Conservation (phyloP, 2,113 vertebrate genomes). For the Lethenteron reissneri region DNA sequence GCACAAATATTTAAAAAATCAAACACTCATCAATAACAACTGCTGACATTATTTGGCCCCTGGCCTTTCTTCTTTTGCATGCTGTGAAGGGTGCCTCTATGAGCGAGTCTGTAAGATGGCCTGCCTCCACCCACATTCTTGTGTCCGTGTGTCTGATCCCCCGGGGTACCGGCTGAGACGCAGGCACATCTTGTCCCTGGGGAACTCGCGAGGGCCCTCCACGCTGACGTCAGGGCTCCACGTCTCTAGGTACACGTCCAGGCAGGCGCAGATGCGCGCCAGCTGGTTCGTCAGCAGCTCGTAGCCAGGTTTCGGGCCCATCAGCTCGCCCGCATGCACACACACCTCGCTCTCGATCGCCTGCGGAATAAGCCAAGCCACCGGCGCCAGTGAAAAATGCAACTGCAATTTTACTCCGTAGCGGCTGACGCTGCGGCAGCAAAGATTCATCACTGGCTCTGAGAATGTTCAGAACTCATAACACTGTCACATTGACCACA, state of each 20-base stretch:
- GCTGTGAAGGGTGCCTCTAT: too few species aligned
- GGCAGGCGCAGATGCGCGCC: conserved; percentile 57
- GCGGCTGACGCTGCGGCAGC: too few species aligned
- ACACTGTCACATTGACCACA: too few species aligned
- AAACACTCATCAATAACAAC: neutral
- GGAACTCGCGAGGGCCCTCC: conserved; percentile 82
- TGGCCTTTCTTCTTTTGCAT: too few species aligned
- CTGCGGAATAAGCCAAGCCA: conserved; percentile 18
- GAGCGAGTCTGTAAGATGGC: neutral
- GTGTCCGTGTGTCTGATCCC: too few species aligned
- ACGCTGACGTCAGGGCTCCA: conserved; percentile 64
- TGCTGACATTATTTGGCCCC: neutral
- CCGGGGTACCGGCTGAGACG: conserved; percentile 53
- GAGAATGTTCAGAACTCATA: too few species aligned
- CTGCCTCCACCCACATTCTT: too few species aligned
- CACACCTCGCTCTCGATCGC: conserved; percentile 87
- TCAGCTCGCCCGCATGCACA: conserved; percentile 57
- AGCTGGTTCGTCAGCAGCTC: conserved; percentile 95
- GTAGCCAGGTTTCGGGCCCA: conserved; percentile 50
- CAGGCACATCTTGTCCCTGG: conserved; percentile 90
- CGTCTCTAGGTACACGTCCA: conserved; percentile 83
- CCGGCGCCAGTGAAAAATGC: too few species aligned
- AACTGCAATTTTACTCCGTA: too few species aligned
- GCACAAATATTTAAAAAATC: neutral
- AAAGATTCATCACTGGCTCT: too few species aligned